Evolutionary conservation across 2,888 invertebrate species (phyloP), one percentile per base, ranked within the genome.

Genomic region (Rhingia campestris): DNA sequence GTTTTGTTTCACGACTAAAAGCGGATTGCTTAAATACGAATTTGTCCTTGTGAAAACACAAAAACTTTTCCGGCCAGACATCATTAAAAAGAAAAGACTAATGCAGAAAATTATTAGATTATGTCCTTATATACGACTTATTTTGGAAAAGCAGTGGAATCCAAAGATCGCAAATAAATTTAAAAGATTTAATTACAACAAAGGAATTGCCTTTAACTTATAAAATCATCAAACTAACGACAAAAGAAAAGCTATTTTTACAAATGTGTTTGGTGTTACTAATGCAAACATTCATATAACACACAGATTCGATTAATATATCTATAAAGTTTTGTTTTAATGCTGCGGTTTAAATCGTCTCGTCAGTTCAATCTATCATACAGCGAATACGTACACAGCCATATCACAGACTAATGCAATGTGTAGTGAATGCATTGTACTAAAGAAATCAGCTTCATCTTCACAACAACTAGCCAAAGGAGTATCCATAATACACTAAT

Each of bases 51-150:
- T 66, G 58, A 22, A n/a, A 56, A 58, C 5, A 70, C 6, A 45
- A 47, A 70, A 47, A 63, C 49, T 74, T 49, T 30, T 82, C 82
- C 82, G 82, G 82, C 82, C 82, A 82, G 58, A 73, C 58, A 73
- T 56, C 56, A 67, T 41, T 51, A 61, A 45, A 49, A 79, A 76
- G 35, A 76, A 58, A 79, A 79, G 73, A 82, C 67, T 82, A 64
- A 66, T 54, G 49, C 51, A 12, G 4, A 72, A 41, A 66, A 72
- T 58, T 70, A 67, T 47, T 33, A 14, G 39, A 49, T 56, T 35
- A 41, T 39, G 64, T 80, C 45, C 41, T 14, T 66, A 63, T 32
- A 61, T 47, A 54, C 47, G 45, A 22, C 43, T 59, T 30, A 43
- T 66, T 39, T 66, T 66, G 43, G 37, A 63, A 69, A 35, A 51